Percentiles rank a stretch among this genome's conserved stretches.
phyloP scores from a whole-genome alignment of 2,888 invertebrate genomes.

The Horisme vitalbata region DNA sequence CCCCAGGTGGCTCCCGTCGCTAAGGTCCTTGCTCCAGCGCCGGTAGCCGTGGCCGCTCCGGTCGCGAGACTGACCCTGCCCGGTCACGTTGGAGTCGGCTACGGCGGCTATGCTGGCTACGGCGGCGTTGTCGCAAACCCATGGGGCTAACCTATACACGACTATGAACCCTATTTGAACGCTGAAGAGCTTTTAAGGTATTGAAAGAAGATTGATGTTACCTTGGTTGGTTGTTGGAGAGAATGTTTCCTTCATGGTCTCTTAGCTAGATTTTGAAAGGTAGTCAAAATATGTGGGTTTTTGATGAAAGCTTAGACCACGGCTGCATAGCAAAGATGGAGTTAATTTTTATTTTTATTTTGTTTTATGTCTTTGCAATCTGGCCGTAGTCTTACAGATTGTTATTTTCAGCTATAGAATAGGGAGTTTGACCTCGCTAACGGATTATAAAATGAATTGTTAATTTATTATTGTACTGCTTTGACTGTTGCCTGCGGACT shows the following conservation, averaged over 20 bases:
- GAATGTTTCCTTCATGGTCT: conserved; percentile 2
- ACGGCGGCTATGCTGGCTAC: conserved; percentile 7
- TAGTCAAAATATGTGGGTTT: conserved; percentile 13
- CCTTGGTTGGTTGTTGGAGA: conserved; percentile 5
- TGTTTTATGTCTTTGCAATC: conserved; percentile 40
- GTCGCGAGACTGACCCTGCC: conserved; percentile 53
- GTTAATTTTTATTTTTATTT: conserved; percentile 19
- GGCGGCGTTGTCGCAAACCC: conserved; percentile 55
- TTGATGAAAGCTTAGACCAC: conserved; percentile 33
- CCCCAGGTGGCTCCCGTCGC: conserved; percentile 23
- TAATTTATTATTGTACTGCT: conserved; percentile 70
- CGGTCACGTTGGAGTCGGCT: conserved; percentile 38
- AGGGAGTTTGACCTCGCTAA: conserved; percentile 51
- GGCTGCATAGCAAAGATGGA: conserved; percentile 43
- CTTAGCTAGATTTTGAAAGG: no score
- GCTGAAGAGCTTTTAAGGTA: conserved; percentile 36
- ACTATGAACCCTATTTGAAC: conserved; percentile 34
- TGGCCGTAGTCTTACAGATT: conserved; percentile 39
- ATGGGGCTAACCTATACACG: conserved; percentile 57
- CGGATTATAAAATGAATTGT: conserved; percentile 48
- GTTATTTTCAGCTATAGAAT: conserved; percentile 49
- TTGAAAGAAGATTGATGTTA: conserved; percentile 13
- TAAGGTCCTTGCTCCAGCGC: conserved; percentile 56
- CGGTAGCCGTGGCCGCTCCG: conserved; percentile 62
- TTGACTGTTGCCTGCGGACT: conserved; percentile 79